A percentile compares a stretch with the other conserved stretches of the same genome.
phyloP scores from a whole-genome alignment of 2,888 invertebrate genomes.

The Lingula anatina region DNA sequence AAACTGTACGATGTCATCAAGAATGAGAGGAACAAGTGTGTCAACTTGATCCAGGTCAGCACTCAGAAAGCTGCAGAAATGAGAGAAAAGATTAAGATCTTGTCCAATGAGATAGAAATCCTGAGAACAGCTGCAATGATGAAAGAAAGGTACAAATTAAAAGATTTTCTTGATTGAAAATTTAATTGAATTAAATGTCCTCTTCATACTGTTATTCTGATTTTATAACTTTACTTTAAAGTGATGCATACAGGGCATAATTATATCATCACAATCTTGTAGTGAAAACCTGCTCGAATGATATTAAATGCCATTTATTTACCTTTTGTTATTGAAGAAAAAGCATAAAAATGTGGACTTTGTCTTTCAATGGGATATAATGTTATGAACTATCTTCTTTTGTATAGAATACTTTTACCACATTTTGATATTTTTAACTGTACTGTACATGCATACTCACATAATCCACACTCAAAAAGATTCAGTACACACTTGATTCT shows the following conservation, averaged over 20 bases:
- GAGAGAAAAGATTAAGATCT: slow-evolving; percentile 53
- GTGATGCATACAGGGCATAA: neutral
- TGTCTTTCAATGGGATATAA: no score
- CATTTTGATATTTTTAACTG: no score
- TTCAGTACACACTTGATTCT: no score
- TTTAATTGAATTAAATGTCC: neutral
- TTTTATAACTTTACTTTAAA: neutral
- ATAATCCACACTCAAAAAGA: no score
- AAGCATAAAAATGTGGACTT: no score
- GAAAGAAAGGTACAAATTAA: slow-evolving; percentile 51
- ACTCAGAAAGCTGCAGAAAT: slow-evolving; percentile 52
- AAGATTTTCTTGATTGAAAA: no score
- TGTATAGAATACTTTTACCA: neutral
- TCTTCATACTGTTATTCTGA: neutral
- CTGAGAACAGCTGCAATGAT: slow-evolving; percentile 48
- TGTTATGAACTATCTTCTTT: neutral
- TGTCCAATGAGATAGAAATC: slow-evolving; percentile 52
- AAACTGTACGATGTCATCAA: slow-evolving; percentile 53
- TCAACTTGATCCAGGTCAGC: slow-evolving; percentile 51
- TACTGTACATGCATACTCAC: no score
- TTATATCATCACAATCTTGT: no score
- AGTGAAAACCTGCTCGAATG: no score
- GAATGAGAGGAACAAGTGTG: slow-evolving; percentile 53
- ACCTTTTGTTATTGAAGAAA: no score
- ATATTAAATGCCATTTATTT: no score